Evolutionary conservation across 1,140 invertebrate genomes (phyloP).

Genomic region (Holcopasites calliopsidis): DNA sequence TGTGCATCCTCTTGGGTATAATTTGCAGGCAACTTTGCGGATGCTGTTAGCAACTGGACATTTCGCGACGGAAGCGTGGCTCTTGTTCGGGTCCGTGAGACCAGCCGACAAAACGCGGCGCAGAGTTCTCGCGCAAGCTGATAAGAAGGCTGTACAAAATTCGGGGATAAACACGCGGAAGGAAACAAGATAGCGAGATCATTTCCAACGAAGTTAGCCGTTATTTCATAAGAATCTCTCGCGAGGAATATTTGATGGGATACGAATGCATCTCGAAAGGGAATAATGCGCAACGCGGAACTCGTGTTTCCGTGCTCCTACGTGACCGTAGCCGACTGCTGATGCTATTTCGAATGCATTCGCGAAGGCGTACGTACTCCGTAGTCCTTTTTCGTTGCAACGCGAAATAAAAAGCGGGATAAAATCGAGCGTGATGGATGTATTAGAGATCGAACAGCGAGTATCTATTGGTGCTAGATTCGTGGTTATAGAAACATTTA

Average conservation of each 20-base stretch:
- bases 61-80: too few species aligned
- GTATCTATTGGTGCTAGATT: too few species aligned
- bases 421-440: conserved; percentile 16
- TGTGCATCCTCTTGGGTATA: background rate
- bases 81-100: too few species aligned
- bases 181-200: background rate
- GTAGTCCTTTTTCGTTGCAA: background rate
- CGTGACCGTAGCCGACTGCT: background rate
- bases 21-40: background rate
- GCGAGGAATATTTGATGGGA: background rate
- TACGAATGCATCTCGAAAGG: background rate
- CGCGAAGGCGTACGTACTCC: background rate
- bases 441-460: background rate
- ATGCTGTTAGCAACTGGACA: too few species aligned
- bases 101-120: too few species aligned
- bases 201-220: background rate
- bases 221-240: background rate
- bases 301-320: background rate
- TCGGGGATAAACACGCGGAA: too few species aligned
- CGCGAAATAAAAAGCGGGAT: background rate
- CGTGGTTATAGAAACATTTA: too few species aligned
- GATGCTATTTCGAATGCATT: conserved; percentile 9
- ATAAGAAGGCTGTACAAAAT: too few species aligned
- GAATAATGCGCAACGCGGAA: background rate
- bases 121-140: too few species aligned